These are phyloP conservation scores for Ditula angustiorana DNA, from an alignment of 2,888 invertebrate genomes.

Conservation along the genomic window DNA sequence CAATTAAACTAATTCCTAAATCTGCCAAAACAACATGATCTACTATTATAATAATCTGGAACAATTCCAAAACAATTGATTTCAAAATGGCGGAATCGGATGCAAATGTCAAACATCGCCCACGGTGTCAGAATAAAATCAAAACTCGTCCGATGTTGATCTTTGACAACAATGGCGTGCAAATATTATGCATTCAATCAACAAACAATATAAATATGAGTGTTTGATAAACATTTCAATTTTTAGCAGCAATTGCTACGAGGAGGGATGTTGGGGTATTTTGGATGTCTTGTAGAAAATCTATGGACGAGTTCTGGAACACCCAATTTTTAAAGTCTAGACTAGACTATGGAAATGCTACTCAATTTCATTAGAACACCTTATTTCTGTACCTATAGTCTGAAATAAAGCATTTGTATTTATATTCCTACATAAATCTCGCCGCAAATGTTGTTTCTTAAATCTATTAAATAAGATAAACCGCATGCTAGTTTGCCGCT, in stretches of 20 bases:
- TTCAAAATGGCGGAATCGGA: conserved; percentile 30
- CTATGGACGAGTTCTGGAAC: too few species aligned
- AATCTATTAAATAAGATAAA: too few species aligned
- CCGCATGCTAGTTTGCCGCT: too few species aligned
- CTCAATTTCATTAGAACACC: too few species aligned
- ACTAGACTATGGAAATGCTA: too few species aligned
- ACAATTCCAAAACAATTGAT: conserved; percentile 24
- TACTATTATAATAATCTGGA: conserved; percentile 22
- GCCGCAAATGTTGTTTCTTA: too few species aligned
- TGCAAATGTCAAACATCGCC: conserved; percentile 20
- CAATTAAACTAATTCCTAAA: conserved; percentile 9
- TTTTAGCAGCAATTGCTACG: background rate
- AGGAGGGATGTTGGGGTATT: too few species aligned
- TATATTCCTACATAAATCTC: too few species aligned
- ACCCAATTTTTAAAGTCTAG: too few species aligned
- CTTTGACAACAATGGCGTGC: conserved; percentile 1
- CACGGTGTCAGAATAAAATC: conserved; percentile 17
- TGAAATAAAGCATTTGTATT: too few species aligned
- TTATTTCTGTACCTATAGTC: too few species aligned
- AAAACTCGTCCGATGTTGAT: conserved; percentile 12
- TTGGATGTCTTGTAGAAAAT: background rate
- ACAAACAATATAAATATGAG: conserved; percentile 9
- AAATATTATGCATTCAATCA: conserved; percentile 21
- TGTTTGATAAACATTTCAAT: conserved; percentile 25
- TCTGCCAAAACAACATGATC: background rate